Base-by-base conservation (phyloP, 1,140 invertebrate species). In the Hylyphantes graminicola region DNA sequence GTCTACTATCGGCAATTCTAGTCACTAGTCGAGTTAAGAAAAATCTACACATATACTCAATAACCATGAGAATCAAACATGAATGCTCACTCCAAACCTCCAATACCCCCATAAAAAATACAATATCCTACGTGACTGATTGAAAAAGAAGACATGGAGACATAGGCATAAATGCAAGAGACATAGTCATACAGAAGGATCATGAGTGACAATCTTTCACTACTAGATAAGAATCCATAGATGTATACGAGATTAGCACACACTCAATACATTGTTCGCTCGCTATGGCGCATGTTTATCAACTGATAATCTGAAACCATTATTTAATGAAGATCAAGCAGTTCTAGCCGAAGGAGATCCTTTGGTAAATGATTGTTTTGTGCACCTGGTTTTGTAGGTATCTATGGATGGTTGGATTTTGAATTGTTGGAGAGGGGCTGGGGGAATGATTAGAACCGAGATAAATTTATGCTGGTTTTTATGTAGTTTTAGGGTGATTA, bases 211-310 rank as follows among this genome's bases (percentile, higher is more conserved):
- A 55, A 21, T 55, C 48, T 63, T 55, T 76, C 17, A 13, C 54
- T 50, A 35, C 48, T 63, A n/a, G 59, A 55, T 15, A 53, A 7
- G 48, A 10, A 5, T 15, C 35, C 21, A 50, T 17, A 50, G 74
- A 76, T 76, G 57, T 17, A 19, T 50, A 50, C 15, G 17, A 13
- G 74, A 76, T 76, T 63, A 76, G 74, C 74, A 76, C 59, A 64
- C 59, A 51, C 74, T 19, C 9, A 15, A 53, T 13, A 63, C 21
- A 76, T 50, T 21, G 59, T 51, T 48, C 53, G 21, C 54, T 13
- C 55, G 21, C 21, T 57, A 50, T 64, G 57, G 74, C 2, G 51
- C 74, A 76, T 76, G 74, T 76, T 76, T 76, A 76, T 76, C 74
- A 50, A 13, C 53, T 15, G 7, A 8, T 6, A 48, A 76, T 76